Base-by-base conservation (phyloP, 2,113 vertebrate genomes). In the Solea senegalensis region DNA sequence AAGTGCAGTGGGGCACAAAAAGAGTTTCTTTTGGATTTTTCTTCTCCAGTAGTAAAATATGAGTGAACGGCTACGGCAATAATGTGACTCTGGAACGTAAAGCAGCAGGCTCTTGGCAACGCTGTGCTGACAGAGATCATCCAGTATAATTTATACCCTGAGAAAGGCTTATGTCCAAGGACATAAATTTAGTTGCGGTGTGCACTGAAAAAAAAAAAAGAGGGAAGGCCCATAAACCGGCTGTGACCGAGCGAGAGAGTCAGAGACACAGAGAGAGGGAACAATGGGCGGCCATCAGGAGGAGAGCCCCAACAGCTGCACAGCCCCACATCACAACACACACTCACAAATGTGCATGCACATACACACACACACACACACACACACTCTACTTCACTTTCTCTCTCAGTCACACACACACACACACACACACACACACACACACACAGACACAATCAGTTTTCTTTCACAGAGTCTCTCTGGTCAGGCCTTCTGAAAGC, bases 261-360 rank as follows among this genome's bases (percentile, higher is more conserved):
- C 27, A 62, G 70, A 62, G 59, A 79, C 49, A 74, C 40, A 69
- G 84, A 76, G 86, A 61, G 66, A 46, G 64, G 54, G 79, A 91
- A 93, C 91, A 93, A 91, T 89, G 70, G 86, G 49, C 63, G n/a
- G 64, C 83, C 81, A 90, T 89, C 86, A 78, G 86, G 81, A 85
- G 81, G 83, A 88, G 87, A 90, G 72, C 74, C 72, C 86, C 84
- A 90, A 90, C 92, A 92, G 90, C 91, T 91, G 90, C 84, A 78
- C 26, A 66, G 82, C 82, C 66, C 73, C 34, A 6, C n/a, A 72
- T 88, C 82, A 66, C 70, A 70, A 71, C 84, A 77, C 78, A 68
- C 72, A 50, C 81, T 26, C 4, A n/a, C 67, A 71, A 62, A 66
- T 26, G 26, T 45, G 40, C 57, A 55, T 57, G 60, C 4, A 21